Evolutionary conservation across 1,140 invertebrate genomes (phyloP), one percentile per base, ranked within the genome.

Genomic region (Drosophila funebris): DNA sequence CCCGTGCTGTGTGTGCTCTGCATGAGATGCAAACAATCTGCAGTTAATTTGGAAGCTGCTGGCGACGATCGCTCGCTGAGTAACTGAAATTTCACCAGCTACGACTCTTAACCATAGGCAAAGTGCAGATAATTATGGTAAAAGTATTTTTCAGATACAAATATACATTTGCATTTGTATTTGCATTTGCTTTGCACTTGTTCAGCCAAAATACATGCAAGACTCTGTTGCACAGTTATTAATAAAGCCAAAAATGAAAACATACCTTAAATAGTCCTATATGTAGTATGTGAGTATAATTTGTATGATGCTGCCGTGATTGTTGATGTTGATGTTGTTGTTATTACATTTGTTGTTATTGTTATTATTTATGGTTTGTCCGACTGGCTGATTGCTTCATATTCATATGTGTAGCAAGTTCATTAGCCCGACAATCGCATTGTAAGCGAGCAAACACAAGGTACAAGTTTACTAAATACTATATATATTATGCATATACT

Each of bases 351-450:
- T 18, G 14, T 46, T n/a, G 11, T 29, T 37, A 14, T 52, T 43
- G 37, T 64, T 48, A 43, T 64, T 48, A 50, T 56, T 71, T 69
- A 69, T 62, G 46, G 16, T 24, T 56, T 48, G 41, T 64, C 16
- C 61, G 27, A 31, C 50, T 48, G 16, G 41, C 67, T 48, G 68
- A 71, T 66, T 72, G 62, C 62, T 52, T 43, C 69, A 72, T 27
- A 58, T 72, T 57, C 29, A 60, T 50, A 53, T 54, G 56, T n/a
- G n/a, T n/a, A n/a, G 64, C 72, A 64, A 75, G 73, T 75, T 75
- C 73, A 72, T 75, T 75, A 75, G 73, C 73, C 73, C 33, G 43
- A 39, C 44, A 48, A 57, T 48, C 22, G 44, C 24, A 46, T 24
- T 46, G 43, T 46, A 46, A 46, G 11, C 22, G n/a, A 27, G 43